Evolutionary conservation across 2,113 vertebrate species (phyloP), one percentile per base, ranked within the genome.

Genomic region (Arizona elegans): DNA sequence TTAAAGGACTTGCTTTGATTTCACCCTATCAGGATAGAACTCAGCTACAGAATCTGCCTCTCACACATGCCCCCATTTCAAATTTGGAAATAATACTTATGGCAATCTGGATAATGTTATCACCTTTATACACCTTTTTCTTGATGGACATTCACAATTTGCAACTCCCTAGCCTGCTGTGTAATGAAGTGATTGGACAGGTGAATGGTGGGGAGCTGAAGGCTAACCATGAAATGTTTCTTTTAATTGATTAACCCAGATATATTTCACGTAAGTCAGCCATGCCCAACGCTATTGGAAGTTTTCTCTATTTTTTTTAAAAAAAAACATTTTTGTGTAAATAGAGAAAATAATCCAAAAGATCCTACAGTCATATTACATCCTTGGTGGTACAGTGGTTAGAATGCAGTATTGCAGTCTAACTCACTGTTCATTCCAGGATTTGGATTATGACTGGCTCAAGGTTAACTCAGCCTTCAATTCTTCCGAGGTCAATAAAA

Each of bases 311-410:
- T 21, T 62, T 23, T 21, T 62, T 23, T 95, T 92, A 86, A 86
- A 54, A 91, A 92, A 90, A 54, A 91, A 54, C 9, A 50, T 3
- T 91, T 93, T 10, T 86, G 91, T 91, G 38, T 10, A 93, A 93
- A 17, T 56, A 23, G 11, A 92, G 9, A 92, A 91, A 90, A 90
- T 58, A 90, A 92, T 0, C 81, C 50, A 56, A 8, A 29, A 8
- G 10, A n/a, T 3, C 75, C 87, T 43, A 43, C n/a, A 86, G 19
- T 93, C 91, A 88, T n/a, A 54, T 1, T 92, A 88, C 3, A 89
- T 17, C 54, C 3, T 3, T 55, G 54, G 3, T 4, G 13, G 54
- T 17, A 13, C 13, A 55, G 15, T 55, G 54, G 54, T 15, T 55
- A 55, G 54, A 55, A 15, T 55, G 54, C 54, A 55, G 15, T 55